Percentiles rank a stretch among this genome's conserved stretches.
Evolutionary conservation across 2,113 vertebrate genomes (phyloP).

Genomic region (Cinclus mexicanus): DNA sequence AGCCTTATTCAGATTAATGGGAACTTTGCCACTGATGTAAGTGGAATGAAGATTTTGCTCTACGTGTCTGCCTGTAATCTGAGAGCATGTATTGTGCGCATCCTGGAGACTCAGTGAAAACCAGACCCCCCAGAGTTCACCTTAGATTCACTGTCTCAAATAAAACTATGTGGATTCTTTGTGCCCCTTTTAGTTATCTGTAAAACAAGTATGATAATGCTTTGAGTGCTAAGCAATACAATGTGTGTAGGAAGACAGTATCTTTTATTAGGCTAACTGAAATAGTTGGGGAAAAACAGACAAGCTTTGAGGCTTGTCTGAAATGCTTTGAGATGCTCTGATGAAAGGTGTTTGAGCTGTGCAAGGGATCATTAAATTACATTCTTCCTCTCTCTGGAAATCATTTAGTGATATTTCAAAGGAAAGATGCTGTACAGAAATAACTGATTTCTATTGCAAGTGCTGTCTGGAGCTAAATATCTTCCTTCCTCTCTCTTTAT

Average conservation of each 20-base stretch:
- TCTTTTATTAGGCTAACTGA: conserved; percentile 60
- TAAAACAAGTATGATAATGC: conserved; percentile 59
- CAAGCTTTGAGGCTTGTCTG: conserved; percentile 60
- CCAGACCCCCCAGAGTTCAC: conserved; percentile 29
- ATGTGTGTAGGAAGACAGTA: conserved; percentile 56
- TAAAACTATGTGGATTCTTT: not conserved
- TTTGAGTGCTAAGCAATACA: conserved; percentile 63
- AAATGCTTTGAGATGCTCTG: conserved; percentile 57
- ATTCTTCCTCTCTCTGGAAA: conserved; percentile 63
- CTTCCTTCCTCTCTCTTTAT: conserved; percentile 58
- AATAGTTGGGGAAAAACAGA: conserved; percentile 49
- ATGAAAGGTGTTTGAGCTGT: conserved; percentile 62
- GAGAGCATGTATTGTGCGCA: not conserved
- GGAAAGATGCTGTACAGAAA: conserved; percentile 45
- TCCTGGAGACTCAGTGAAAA: conserved; percentile 25
- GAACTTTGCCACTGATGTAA: conserved; percentile 27
- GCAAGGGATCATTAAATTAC: conserved; percentile 67
- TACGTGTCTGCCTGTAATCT: conserved; percentile 19
- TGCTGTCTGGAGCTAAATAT: conserved; percentile 54
- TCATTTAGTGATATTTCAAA: conserved; percentile 64
- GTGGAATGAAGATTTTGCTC: not conserved
- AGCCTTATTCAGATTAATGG: not conserved
- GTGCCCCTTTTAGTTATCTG: conserved; percentile 28
- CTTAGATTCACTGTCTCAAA: conserved; percentile 16
- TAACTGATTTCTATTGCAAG: conserved; percentile 51